Percentiles rank a stretch among this genome's conserved stretches.
These are phyloP conservation scores for Rhopalosiphum nymphaeae DNA, from an alignment of 2,888 invertebrate species.

Conservation along the genomic window DNA sequence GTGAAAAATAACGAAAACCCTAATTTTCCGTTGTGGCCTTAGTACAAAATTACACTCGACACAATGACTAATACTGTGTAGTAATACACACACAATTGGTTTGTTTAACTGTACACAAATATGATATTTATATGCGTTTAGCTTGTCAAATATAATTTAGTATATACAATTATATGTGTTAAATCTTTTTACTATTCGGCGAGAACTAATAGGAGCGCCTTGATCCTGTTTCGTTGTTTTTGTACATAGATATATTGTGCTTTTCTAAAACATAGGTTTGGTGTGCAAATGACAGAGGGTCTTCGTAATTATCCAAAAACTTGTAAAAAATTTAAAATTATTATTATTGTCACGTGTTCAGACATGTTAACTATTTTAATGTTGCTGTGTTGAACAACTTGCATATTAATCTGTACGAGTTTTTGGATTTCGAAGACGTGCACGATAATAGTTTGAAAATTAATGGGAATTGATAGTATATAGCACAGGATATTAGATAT, in stretches of 20 bases:
- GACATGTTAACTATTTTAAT: neutral
- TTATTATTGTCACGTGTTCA: neutral
- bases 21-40: conserved; percentile 42
- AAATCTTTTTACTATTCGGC: neutral
- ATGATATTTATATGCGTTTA: conserved; percentile 6
- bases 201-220: conserved; percentile 42
- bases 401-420: conserved; percentile 31
- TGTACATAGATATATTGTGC: conserved; percentile 57
- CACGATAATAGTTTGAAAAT: conserved; percentile 46
- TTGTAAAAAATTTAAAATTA: conserved; percentile 10
- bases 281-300: conserved; percentile 55
- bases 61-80: conserved; percentile 33
- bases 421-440: conserved; percentile 60
- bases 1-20: conserved; percentile 49
- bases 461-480: neutral
- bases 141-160: conserved; percentile 12
- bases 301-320: conserved; percentile 45
- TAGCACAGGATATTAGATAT: conserved; percentile 9
- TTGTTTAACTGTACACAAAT: conserved; percentile 25
- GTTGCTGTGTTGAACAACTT: neutral
- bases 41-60: conserved; percentile 41
- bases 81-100: conserved; percentile 6
- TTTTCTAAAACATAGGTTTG: conserved; percentile 49
- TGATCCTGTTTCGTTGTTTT: conserved; percentile 4
- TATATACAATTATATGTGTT: conserved; percentile 17